Base-by-base conservation (phyloP, 2,113 vertebrate genomes). In the Pomatorhinus ruficollis region DNA sequence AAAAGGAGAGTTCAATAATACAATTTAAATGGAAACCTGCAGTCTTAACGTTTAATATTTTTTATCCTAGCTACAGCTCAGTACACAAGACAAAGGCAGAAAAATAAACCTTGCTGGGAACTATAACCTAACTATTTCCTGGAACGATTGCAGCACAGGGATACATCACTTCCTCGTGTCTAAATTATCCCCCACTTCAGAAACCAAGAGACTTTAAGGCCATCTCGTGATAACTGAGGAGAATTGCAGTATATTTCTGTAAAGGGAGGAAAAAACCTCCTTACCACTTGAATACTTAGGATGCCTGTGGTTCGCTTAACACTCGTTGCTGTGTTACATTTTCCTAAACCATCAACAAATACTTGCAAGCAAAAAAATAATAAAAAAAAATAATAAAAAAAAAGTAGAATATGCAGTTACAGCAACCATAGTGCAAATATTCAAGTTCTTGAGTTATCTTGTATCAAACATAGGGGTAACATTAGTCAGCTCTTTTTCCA, bases 81-180 rank as follows among this genome's bases (percentile, higher is more conserved):
- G 60, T 35, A 59, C 23, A 44, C 42, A 78, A 75, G 83, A 77
- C 15, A 5, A 69, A 80, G 19, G 8, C 2, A 0, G 68, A 78
- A 93, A 92, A 68, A 6, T 57, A 39, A 93, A 60, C 37, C 44
- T 88, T 78, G 31, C 56, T 80, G 21, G 20, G 27, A n/a, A 64
- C 19, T 68, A 31, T 31, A 93, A 90, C 20, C 18, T 22, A 74
- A 39, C 79, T 52, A 19, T 94, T 97, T 97, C 95, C 96, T 95
- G 96, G 5, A 86, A 42, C 1, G 82, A 52, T 25, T 88, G 76
- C 83, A 71, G 89, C 40, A 52, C 20, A 45, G 11, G 14, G 47
- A 83, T 25, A 93, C 95, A 96, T 96, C 94, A 97, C 93, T 97
- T 97, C 96, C 96, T 95, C 15, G 3, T 53, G 45, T 9, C 13